Base-by-base conservation (phyloP, 2,113 vertebrate genomes). In the Callospermophilus lateralis region DNA sequence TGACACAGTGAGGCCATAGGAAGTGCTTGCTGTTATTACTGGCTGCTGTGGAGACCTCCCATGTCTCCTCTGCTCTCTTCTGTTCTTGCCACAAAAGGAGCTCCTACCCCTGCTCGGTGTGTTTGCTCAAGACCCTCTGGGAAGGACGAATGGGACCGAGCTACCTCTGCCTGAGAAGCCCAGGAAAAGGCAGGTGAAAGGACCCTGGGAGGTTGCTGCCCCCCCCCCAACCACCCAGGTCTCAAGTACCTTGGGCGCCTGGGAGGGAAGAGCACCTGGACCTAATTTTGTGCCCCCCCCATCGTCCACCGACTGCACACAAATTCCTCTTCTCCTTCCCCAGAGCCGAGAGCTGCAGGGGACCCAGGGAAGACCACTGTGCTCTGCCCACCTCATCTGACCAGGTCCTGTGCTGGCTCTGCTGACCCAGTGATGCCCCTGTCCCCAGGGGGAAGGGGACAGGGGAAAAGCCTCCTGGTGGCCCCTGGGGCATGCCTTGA, bases 1-100 rank as follows among this genome's bases (percentile, higher is more conserved):
- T 51, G 48, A 7, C 6, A 0, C 2, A 4, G 30, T 2, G 3
- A 70, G 26, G 39, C 32, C 11, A 0, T 0, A 10, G 15, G 39
- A 11, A 9, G 10, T 13, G 65, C 53, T 34, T 9, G 34, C 28
- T 55, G 2, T 45, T 6, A 6, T 1, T 6, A 45, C 22, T 37
- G 13, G 17, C 48, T 53, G 55, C 32, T 58, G 55, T 1, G 11
- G 32, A 26, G 24, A 1, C 32, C 67, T 20, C 30, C 4, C 30
- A 45, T 3, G n/a, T 70, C 61, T 26, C 42, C 48, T 85, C 13
- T 8, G 8, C 6, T 11, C 8, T 65, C n/a, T 48, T 24, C 15
- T 19, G 58, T 80, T 96, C 58, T n/a, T 74, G 77, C 63, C 48
- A 0, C 4, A 48, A 63, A 42, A 90, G 24, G 76, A 42, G 4